Percentiles rank a stretch among this genome's conserved stretches.
Evolutionary conservation across 2,888 invertebrate species (phyloP).

Genomic region (Eupithecia pulchellata): DNA sequence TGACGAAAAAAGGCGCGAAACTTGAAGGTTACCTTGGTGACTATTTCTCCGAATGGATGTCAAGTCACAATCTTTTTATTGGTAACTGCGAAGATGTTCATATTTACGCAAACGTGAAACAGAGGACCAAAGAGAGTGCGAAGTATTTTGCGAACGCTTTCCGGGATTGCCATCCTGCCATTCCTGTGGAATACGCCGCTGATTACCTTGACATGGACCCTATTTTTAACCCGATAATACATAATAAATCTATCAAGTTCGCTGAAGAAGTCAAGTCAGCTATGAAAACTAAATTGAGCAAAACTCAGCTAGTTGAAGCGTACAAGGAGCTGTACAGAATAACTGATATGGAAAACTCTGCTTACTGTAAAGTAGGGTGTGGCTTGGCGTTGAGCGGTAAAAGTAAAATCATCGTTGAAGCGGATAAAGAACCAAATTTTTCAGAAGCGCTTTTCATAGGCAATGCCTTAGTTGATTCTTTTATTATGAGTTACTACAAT

Average conservation of each 20-base stretch:
- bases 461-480: conserved; percentile 62
- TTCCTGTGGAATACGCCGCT: conserved; percentile 52
- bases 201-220: conserved; percentile 57
- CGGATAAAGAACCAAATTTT: conserved; percentile 63
- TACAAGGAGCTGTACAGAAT: conserved; percentile 61
- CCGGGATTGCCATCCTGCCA: conserved; percentile 53
- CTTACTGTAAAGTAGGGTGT: conserved; percentile 62
- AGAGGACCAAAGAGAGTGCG: conserved; percentile 67
- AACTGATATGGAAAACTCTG: conserved; percentile 60
- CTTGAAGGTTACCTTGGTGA: conserved; percentile 70
- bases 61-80: background rate
- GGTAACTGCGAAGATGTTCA: conserved; percentile 4
- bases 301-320: conserved; percentile 51
- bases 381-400: conserved; percentile 52
- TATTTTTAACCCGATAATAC: conserved; percentile 61
- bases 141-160: conserved; percentile 63
- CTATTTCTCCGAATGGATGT: conserved; percentile 66
- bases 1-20: conserved; percentile 66
- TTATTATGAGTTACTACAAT: conserved; percentile 73
- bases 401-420: conserved; percentile 51
- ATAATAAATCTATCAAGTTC: conserved; percentile 42
- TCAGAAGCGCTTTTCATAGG: conserved; percentile 52
- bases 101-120: conserved; percentile 66
- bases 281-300: conserved; percentile 59
- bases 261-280: conserved; percentile 41